Conservation (phyloP, 2,797 vertebrate genomes). For the Enoplosus armatus region DNA sequence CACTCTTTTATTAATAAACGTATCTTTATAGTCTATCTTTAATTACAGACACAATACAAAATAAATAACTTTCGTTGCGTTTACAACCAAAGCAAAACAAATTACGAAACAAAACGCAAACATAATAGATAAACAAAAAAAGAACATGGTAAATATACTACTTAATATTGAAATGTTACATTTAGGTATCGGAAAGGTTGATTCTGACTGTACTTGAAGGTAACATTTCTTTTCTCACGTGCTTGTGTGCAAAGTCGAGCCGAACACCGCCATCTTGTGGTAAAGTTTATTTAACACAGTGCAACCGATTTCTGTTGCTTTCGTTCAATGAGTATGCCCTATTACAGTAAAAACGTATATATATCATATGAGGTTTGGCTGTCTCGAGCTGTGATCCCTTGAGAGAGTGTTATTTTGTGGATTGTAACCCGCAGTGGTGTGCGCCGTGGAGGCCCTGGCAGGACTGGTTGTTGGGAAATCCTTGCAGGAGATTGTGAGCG, state of each 20-base stretch:
- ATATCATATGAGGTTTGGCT: not conserved
- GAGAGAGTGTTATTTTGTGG: not conserved
- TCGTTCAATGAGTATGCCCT: not conserved
- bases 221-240: not conserved
- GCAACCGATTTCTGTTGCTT: not conserved
- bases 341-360: fast-evolving
- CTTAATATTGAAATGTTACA: too few relatives aligned
- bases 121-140: not conserved
- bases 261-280: slow-evolving; percentile 59
- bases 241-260: not conserved
- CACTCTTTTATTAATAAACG: not conserved
- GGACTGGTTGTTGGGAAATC: slow-evolving; percentile 82
- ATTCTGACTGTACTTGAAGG: not conserved
- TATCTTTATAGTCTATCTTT: not conserved
- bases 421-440: slow-evolving; percentile 76
- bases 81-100: not conserved
- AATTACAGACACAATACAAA: not conserved
- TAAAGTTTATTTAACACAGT: not conserved
- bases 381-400: not conserved
- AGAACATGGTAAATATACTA: not conserved
- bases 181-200: not conserved
- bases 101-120: not conserved
- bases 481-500: slow-evolving; percentile 83
- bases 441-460: slow-evolving; percentile 84
- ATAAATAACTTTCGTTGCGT: not conserved